Evolutionary conservation across 2,888 invertebrate species (phyloP), one percentile per base, ranked within the genome.

Genomic region (Steinernema hermaphroditum): DNA sequence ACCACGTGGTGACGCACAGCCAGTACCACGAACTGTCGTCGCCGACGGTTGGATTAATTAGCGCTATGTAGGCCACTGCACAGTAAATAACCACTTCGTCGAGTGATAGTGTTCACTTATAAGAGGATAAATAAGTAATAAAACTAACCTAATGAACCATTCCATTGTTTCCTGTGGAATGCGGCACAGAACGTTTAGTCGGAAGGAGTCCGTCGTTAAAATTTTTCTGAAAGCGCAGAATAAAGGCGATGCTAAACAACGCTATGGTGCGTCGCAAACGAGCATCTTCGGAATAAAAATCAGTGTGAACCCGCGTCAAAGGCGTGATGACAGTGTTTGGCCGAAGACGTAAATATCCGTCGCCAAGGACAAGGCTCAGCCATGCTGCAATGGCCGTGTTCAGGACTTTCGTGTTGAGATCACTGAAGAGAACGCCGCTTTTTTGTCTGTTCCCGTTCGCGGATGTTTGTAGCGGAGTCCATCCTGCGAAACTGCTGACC

Each of bases 61-160:
- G 32, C 27, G 29, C 62, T 32, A 62, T 62, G 32, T 62, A 62
- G 62, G 62, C 32, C 62, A 62, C 2, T 34, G 29, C 62, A 27
- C 62, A 62, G 62, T 62, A 16, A 62, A 62, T 27, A 62, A 62
- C 27, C 32, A 32, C 62, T 32, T 32, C 6, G 37, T 37, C 16
- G 16, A 62, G 4, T 32, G 62, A 62, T 32, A 29, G 29, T 24
- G 62, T 32, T 27, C 22, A 1, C 27, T 62, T 32, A 16, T 32
- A 50, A 22, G 2, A 29, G 32, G 34, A 32, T 27, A 32, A 32
- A 32, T 16, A 37, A 8, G n/a, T n/a, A n/a, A n/a, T n/a, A 24
- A 22, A 32, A 62, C 62, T 14, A 62, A 62, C 62, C 62, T 62
- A 32, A 62, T 62, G 19, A 62, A 62, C 62, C 62, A 62, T 32